A percentile compares a stretch with the other conserved stretches of the same genome.
These are phyloP conservation scores for Halcyon senegalensis DNA, from an alignment of 2,113 vertebrate genomes.

Conservation along the genomic window DNA sequence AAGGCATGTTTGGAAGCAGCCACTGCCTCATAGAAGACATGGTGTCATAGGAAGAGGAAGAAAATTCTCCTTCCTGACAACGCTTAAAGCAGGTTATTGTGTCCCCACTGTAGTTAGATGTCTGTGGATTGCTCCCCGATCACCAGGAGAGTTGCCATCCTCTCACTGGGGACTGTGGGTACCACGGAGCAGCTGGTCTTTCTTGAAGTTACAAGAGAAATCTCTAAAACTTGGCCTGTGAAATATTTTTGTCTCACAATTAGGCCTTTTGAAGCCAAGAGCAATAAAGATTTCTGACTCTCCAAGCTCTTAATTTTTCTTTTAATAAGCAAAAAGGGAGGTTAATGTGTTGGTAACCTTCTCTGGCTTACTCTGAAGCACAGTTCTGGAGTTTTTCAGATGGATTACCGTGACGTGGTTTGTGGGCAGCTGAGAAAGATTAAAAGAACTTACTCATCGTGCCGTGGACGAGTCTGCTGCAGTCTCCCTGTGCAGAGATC, in stretches of 20 bases:
- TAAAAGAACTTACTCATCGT: constrained; percentile 16
- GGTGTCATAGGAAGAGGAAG: neutral
- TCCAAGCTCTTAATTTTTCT: neutral
- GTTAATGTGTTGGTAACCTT: neutral
- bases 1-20: neutral
- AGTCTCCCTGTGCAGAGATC: neutral
- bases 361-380: neutral
- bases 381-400: neutral
- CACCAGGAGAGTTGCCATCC: accelerated
- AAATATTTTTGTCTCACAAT: neutral
- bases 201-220: neutral
- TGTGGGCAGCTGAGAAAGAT: constrained; percentile 24
- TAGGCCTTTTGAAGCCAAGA: neutral
- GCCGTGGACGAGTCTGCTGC: neutral
- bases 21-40: neutral
- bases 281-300: neutral
- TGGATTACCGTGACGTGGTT: neutral
- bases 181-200: accelerated
- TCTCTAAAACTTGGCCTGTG: neutral
- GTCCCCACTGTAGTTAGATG: neutral
- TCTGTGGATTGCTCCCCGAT: neutral
- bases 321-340: neutral
- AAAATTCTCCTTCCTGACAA: neutral
- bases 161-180: neutral
- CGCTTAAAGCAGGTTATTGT: neutral